Percentiles rank a stretch among this genome's conserved stretches.
These are phyloP conservation scores for Chrysolina americana DNA, from an alignment of 2,888 invertebrate genomes.

Conservation along the genomic window DNA sequence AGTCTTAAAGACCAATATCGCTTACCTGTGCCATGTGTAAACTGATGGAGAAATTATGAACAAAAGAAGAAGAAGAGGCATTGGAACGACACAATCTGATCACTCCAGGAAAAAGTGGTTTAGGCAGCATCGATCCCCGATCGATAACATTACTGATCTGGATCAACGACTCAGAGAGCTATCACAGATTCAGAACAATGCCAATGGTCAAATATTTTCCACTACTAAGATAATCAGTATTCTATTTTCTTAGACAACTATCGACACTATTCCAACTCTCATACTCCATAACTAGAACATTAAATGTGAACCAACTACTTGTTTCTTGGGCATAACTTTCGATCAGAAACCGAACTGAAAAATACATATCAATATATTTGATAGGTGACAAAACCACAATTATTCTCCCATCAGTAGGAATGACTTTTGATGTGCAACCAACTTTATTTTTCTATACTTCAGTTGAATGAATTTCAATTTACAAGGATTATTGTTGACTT, in stretches of 20 bases:
- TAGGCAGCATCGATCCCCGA: neutral
- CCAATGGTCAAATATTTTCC: no score
- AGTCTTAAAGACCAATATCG: neutral
- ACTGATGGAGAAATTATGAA: neutral
- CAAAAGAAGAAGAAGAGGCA: neutral
- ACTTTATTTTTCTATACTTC: no score
- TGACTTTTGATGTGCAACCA: no score
- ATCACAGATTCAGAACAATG: no score
- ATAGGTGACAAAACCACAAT: no score
- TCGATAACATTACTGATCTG: neutral
- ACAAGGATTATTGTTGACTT: no score
- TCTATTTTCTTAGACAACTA: neutral
- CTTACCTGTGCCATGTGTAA: neutral
- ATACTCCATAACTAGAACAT: no score
- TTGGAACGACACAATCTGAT: neutral
- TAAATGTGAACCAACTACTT: no score
- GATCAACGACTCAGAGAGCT: no score
- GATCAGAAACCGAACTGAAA: neutral
- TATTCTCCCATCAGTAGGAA: no score
- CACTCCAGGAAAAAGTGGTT: neutral
- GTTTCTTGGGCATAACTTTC: neutral
- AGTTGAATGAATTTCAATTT: no score
- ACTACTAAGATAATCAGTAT: neutral
- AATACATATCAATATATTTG: neutral
- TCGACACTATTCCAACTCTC: neutral